phyloP scores from a whole-genome alignment of 2,113 vertebrate species.

The Mormyrus iriodes region DNA sequence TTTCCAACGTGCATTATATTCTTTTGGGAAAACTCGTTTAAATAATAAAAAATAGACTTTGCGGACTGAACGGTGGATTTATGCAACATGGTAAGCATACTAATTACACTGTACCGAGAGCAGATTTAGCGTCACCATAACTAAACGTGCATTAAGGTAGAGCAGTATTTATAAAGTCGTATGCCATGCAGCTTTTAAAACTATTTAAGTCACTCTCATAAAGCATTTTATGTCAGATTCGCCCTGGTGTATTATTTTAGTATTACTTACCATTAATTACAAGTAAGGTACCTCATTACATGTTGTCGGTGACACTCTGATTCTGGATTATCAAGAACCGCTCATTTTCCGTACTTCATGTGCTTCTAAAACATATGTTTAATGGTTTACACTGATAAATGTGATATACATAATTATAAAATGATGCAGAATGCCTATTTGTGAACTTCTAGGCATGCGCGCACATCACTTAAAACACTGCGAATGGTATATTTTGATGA shows the following conservation, averaged over 20 bases:
- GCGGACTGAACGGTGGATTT: background rate
- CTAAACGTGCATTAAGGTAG: background rate
- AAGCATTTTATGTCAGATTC: background rate
- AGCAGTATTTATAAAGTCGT: background rate
- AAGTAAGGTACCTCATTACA: background rate
- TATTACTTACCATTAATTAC: background rate
- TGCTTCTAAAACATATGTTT: background rate
- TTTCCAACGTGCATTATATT: background rate
- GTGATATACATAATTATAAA: background rate
- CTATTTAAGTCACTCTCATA: background rate
- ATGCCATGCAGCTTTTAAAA: background rate
- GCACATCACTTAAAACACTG: background rate
- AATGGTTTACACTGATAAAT: background rate
- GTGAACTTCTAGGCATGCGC: background rate
- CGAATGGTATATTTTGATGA: background rate
- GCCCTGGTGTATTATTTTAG: background rate
- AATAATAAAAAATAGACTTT: background rate
- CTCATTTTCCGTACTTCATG: background rate
- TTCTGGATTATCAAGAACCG: background rate
- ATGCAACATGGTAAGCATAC: slow-evolving; percentile 21
- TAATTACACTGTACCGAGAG: background rate
- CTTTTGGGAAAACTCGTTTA: background rate
- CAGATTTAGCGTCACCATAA: background rate
- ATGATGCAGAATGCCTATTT: background rate
- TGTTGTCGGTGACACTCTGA: background rate